phyloP scores from a whole-genome alignment of 2,888 invertebrate genomes.

The Rambutsinella grinnellia region DNA sequence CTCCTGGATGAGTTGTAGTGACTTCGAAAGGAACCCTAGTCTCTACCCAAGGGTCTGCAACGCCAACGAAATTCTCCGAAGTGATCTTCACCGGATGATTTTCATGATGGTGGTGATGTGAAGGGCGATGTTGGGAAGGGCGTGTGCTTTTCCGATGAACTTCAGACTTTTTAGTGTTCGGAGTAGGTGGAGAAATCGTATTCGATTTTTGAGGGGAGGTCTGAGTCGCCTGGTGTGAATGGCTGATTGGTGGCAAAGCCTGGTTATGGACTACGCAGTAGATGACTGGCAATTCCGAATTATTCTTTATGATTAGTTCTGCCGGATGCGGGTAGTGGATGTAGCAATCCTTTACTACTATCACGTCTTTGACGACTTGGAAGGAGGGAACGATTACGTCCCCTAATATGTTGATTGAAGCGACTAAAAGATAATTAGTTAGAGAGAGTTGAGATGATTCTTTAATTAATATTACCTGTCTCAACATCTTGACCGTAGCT shows the following conservation, averaged over 20 bases:
- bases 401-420: conserved; percentile 35
- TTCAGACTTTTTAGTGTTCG: too few relatives aligned
- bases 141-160: too few relatives aligned
- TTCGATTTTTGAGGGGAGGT: too few relatives aligned
- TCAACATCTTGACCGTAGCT: conserved; percentile 34
- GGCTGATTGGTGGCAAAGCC: too few relatives aligned
- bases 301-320: conserved; percentile 37
- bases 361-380: conserved; percentile 2
- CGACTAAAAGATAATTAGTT: conserved; percentile 1
- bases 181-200: too few relatives aligned
- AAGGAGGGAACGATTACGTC: conserved; percentile 32
- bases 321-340: conserved; percentile 36
- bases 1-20: conserved; percentile 11
- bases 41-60: conserved; percentile 27
- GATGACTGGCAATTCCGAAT: conserved; percentile 29
- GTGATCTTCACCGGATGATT: conserved; percentile 39
- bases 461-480: conserved; percentile 12
- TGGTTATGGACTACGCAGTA: conserved; percentile 47
- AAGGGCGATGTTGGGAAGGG: too few relatives aligned
- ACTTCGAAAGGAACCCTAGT: conserved; percentile 40
- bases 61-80: conserved; percentile 45
- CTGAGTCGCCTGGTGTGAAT: too few relatives aligned
- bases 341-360: conserved; percentile 38
- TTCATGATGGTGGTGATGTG: too few relatives aligned
- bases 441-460: neutral